Base-by-base conservation (phyloP, 2,797 vertebrate genomes). In the Propithecus perrieri region DNA sequence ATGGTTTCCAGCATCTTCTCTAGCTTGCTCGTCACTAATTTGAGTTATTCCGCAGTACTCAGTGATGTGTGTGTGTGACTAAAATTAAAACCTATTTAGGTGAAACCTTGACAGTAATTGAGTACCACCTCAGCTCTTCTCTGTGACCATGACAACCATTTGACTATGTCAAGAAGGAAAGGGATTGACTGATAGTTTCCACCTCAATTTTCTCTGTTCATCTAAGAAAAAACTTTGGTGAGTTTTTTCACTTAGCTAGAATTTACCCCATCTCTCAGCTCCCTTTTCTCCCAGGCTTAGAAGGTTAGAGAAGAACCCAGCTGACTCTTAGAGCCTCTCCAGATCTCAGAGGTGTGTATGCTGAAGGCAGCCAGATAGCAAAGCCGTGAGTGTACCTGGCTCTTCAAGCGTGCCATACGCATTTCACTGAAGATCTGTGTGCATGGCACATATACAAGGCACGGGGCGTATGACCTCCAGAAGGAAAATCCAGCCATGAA, bases 51-150 rank as follows among this genome's bases (percentile, higher is more conserved):
- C 30, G 14, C 69, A 91, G 53, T 50, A 50, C 7, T 72, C 41
- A 38, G 38, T 97, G 59, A 50, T 6, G 0, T 67, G 18, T 14
- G 1, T 76, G 43, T 91, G 67, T 96, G 92, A 95, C 81, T 92
- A 85, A 85, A 96, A 92, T 95, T 53, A 78, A 89, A 88, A 72
- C 79, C 28, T 83, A 0, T 76, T 93, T 28, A 86, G 46, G 46
- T 91, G 48, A 96, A 83, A 93, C 55, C 17, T 94, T 83, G 18
- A 61, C 92, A 91, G 63, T 78, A 91, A 80, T 71, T 76, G 53
- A 81, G 89, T 75, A 43, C 80, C 81, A 86, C 1, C 1, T 72
- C n/a, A 85, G 38, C 48, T 95, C 85, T 43, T 91, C 53, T 38
- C 33, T 93, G 17, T 63, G 72, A 86, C 71, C 91, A 93, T 96